These are phyloP conservation scores for Acanthiza pusilla DNA, from an alignment of 2,797 vertebrate genomes.

Conservation along the genomic window DNA sequence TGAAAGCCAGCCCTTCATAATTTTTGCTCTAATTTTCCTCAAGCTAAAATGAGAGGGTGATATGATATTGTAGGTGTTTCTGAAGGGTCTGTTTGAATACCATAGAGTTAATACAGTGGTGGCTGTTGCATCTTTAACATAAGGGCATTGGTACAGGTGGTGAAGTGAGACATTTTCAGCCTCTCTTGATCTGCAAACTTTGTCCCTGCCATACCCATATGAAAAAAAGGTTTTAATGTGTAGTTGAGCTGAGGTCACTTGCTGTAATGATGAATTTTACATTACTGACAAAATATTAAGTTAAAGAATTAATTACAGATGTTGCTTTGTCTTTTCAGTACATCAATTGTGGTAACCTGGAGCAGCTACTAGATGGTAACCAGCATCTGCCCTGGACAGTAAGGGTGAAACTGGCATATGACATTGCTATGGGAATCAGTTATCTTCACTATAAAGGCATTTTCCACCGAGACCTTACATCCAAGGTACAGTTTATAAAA, in stretches of 20 bases:
- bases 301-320: background rate
- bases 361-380: slow-evolving; percentile 93
- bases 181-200: background rate
- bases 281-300: background rate
- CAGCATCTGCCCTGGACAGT: slow-evolving; percentile 88
- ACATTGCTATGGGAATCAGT: slow-evolving; percentile 88
- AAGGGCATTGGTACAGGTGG: background rate
- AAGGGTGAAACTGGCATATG: slow-evolving; percentile 88
- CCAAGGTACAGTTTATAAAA: slow-evolving; percentile 81
- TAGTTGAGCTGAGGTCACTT: background rate
- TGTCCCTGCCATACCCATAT: background rate
- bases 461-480: slow-evolving; percentile 97
- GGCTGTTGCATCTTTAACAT: background rate
- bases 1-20: background rate
- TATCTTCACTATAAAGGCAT: slow-evolving; percentile 97
- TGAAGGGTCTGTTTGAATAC: background rate
- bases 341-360: slow-evolving; percentile 96
- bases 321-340: slow-evolving; percentile 80
- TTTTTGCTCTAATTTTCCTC: background rate
- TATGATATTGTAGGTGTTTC: background rate
- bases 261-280: background rate
- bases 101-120: background rate
- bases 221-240: background rate
- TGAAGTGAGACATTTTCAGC: background rate
- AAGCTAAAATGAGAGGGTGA: background rate